A percentile compares a stretch with the other conserved stretches of the same genome.
These are phyloP conservation scores for Takifugu flavidus DNA, from an alignment of 2,113 vertebrate species.

Conservation along the genomic window DNA sequence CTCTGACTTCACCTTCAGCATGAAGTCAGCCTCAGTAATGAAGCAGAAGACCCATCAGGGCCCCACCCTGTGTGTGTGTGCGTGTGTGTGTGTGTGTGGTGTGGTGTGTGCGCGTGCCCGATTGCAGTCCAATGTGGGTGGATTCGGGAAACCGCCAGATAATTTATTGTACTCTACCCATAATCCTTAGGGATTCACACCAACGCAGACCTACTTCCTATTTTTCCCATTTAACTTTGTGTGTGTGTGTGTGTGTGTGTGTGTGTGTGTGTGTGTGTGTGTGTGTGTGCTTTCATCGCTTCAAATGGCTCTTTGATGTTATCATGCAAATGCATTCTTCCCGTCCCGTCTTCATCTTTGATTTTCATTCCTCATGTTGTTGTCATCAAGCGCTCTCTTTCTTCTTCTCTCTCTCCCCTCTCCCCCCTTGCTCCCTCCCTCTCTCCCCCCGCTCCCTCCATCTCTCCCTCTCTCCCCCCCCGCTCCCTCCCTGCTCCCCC, in stretches of 20 bases:
- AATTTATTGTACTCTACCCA: conserved; percentile 56
- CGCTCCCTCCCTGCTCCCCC: neutral
- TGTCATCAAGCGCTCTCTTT: neutral
- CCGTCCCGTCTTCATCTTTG: conserved; percentile 25
- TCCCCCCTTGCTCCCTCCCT: neutral
- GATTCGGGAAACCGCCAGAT: conserved; percentile 51
- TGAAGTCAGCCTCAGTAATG: conserved; percentile 78
- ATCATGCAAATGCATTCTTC: conserved; percentile 47
- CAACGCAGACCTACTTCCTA: conserved; percentile 58
- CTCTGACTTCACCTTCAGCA: conserved; percentile 65
- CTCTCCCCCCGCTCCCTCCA: too few relatives aligned
- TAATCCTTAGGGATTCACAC: conserved; percentile 63
- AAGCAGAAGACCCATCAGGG: conserved; percentile 25
- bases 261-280: conserved; percentile 22
- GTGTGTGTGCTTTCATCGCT: conserved; percentile 17
- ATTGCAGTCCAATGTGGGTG: conserved; percentile 25
- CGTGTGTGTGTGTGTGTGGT: conserved; percentile 27
- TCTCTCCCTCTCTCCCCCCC: neutral
- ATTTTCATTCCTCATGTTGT: conserved; percentile 22
- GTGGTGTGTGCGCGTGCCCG: conserved; percentile 15
- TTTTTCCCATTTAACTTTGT: conserved; percentile 39
- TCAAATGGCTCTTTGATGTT: conserved; percentile 51
- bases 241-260: conserved; percentile 14
- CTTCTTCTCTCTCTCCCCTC: neutral
- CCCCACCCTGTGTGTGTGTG: conserved; percentile 39